Evolutionary conservation across 2,888 invertebrate genomes (phyloP), one percentile per base, ranked within the genome.

Genomic region (Lepidonotus clava): DNA sequence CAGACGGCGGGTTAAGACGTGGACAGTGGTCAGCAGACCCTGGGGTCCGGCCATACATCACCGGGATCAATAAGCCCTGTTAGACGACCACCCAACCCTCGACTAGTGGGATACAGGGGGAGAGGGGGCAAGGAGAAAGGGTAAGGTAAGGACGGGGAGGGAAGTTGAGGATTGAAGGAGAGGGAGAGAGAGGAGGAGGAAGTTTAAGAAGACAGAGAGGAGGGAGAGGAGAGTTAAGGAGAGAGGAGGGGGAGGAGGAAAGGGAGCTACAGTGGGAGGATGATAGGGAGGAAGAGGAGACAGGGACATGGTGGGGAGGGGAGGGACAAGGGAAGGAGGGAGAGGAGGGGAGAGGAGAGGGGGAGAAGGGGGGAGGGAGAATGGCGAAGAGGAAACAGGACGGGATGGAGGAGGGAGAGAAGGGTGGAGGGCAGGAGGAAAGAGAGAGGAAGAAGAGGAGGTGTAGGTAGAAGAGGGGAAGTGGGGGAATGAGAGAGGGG

Each of bases 11-110:
- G 56, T 56, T n/a, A 8, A 56, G 56, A n/a, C n/a, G 61, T 61
- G 61, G 61, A 28, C 61, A 24, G 61, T 61, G 61, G 61, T 28
- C 61, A 61, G 61, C 4, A 28, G n/a, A n/a, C 4, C 46, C 46
- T 18, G 56, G 28, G 61, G 24, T 11, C 24, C 61, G n/a, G n/a
- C 28, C 61, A 61, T 61, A n/a, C 36, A 76, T 76, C 76, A 36
- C 76, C 36, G 14, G 6, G 76, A 40, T 40, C 76, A 76, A 76
- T 76, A 36, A 76, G 76, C 36, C 36, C 76, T 11, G 76, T 76
- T 34, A 76, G 76, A 38, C 21, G 4, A 14, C n/a, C 36, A 38
- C 5, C 38, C 76, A 51, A 11, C 21, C 14, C 14, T n/a, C n/a
- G n/a, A n/a, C n/a, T n/a, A n/a, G n/a, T n/a, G n/a, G n/a, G n/a